Conservation (phyloP, 1,140 invertebrate genomes). For the Atta texana region DNA sequence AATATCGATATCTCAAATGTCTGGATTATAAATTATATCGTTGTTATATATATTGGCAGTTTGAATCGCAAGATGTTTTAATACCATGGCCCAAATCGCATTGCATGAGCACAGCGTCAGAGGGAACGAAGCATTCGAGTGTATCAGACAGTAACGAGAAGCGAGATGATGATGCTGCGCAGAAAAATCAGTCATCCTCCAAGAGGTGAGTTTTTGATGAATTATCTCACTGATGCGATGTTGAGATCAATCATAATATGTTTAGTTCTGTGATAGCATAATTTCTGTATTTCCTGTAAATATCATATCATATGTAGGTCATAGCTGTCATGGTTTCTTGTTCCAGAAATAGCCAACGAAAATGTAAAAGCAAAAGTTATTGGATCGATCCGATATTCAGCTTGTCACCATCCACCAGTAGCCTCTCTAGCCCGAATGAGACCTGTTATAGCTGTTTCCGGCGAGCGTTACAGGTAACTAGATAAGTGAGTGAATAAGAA, state of each 20-base stretch:
- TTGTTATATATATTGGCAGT: constrained; percentile 85
- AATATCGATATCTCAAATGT: background rate
- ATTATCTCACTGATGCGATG: background rate
- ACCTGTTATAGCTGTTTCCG: constrained; percentile 97
- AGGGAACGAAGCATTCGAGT: constrained; percentile 72
- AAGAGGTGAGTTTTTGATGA: constrained; percentile 73
- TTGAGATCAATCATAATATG: background rate
- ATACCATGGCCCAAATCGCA: constrained; percentile 94
- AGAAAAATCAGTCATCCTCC: constrained; percentile 74
- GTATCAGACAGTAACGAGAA: constrained; percentile 71
- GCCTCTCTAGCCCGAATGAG: constrained; percentile 95
- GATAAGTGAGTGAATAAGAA: background rate
- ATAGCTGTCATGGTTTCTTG: constrained; percentile 48
- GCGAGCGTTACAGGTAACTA: constrained; percentile 92
- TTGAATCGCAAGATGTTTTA: constrained; percentile 96
- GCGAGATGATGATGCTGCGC: constrained; percentile 67
- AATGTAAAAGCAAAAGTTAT: constrained; percentile 86
- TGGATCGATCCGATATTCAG: constrained; percentile 88
- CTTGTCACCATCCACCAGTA: constrained; percentile 92
- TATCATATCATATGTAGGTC: constrained; percentile 17
- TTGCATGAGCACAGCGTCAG: constrained; percentile 78
- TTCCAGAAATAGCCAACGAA: constrained; percentile 82
- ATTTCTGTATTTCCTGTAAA: constrained; percentile 12
- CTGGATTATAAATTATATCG: background rate
- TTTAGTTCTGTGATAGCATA: background rate